Percentiles rank a stretch among this genome's conserved stretches.
These are phyloP conservation scores for Idaea dimidiata DNA, from an alignment of 2,888 invertebrate genomes.

Conservation along the genomic window DNA sequence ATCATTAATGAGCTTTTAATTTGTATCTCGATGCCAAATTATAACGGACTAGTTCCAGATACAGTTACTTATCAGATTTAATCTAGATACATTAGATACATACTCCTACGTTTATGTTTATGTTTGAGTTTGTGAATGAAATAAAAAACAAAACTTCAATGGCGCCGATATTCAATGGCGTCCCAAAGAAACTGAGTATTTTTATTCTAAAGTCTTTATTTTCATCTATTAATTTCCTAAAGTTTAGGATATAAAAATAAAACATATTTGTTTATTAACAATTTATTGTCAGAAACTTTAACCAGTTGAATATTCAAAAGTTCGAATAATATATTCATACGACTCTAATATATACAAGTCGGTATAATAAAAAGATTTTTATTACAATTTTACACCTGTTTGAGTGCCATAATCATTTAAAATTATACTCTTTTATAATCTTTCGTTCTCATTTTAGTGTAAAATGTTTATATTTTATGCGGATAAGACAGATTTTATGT, in stretches of 20 bases:
- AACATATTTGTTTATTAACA: background rate
- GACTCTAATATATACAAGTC: constrained; percentile 25
- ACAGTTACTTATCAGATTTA: background rate
- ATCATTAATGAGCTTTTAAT: background rate
- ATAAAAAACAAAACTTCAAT: background rate
- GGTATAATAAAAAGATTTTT: constrained; percentile 28
- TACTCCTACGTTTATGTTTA: background rate
- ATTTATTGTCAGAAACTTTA: background rate
- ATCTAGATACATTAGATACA: background rate
- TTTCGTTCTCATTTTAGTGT: constrained; percentile 5
- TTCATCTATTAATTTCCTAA: background rate
- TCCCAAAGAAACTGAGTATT: background rate
- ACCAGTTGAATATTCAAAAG: constrained; percentile 29
- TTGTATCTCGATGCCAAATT: background rate
- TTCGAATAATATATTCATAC: constrained; percentile 28
- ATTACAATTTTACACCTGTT: constrained; percentile 33
- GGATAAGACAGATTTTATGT: constrained; percentile 5
- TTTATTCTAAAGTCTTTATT: background rate
- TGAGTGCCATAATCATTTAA: constrained; percentile 27
- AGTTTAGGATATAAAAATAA: background rate
- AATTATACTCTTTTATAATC: constrained; percentile 14
- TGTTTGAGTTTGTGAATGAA: background rate
- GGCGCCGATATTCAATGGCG: background rate
- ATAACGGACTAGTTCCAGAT: background rate
- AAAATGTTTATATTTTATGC: constrained; percentile 1